Base-by-base conservation (phyloP, 2,888 invertebrate genomes). In the Argynnis bischoffii region DNA sequence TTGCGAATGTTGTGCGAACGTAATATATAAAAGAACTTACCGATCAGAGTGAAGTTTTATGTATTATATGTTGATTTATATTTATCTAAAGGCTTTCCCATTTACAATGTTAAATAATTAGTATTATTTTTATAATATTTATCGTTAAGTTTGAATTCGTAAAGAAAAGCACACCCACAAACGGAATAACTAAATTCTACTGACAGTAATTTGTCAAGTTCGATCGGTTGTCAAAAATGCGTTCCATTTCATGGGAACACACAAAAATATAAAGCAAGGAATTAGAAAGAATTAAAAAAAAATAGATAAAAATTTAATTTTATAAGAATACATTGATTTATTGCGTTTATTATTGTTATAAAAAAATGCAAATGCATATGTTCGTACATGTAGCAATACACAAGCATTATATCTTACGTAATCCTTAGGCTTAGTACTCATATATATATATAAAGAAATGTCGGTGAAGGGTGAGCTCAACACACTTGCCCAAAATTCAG, bases 151-250 rank as follows among this genome's bases (percentile, higher is more conserved):
- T 55, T 64, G 8, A 63, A 63, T 63, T 67, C 60, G 31, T 61
- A 69, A 54, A 53, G 14, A 53, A 50, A 55, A 35, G 66, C 82
- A 84, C 86, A 84, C 84, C 84, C 84, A 81, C 79, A 79, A 87
- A 86, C 86, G 84, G 84, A 88, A 86, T 83, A 74, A 78, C 76
- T 77, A 75, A 76, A 69, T 60, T n/a, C 64, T 66, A 70, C 79
- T 81, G 80, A 79, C 81, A 79, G 75, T 75, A 69, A 64, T 18
- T 46, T 72, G 74, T 71, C 61, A 72, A 72, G 72, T 71, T 74
- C 71, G 66, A 75, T 74, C 75, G 64, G 31, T 64, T 73, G 74
- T 76, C 76, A 75, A 71, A 60, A 46, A 46, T 64, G 31, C 56
- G 61, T 69, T 71, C 55, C 66, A 6, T 63, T 47, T 26, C 11